Base-by-base conservation (phyloP, 2,888 invertebrate species). In the Platerodrilus igneus region DNA sequence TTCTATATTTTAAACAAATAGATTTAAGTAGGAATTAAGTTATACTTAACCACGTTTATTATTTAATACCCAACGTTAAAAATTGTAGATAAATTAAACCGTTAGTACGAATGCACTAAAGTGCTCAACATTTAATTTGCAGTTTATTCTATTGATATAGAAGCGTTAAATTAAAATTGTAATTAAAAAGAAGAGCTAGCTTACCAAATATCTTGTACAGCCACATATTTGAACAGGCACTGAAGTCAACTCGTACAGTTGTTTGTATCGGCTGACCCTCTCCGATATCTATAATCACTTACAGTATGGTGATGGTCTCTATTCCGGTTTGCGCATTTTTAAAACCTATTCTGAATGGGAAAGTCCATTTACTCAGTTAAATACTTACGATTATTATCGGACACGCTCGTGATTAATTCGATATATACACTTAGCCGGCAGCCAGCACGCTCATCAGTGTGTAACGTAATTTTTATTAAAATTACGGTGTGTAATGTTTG, bases 201-300 rank as follows among this genome's bases (percentile, higher is more conserved):
- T 40, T 23, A 40, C 39, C 39, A 10, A 40, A 14, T 25, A 28
- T 11, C 16, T 17, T 28, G 28, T 34, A 34, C 23, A 40, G 27
- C 39, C 23, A 18, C 39, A 40, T 40, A 40, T 27, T 34, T 34
- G 22, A 22, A 33, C 39, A 29, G 28, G 28, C 34, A 40, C 39
- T 32, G 21, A 20, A 31, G 28, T 33, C n/a, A n/a, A n/a, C n/a
- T n/a, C n/a, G n/a, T n/a, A 26, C 15, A 32, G 32, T 32, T 39
- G 25, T 33, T 25, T 29, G 28, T 28, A 34, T 28, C 29, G 28
- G 22, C 32, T 38, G 38, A 27, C 31, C 38, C 38, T 38, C 38
- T 19, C 33, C 19, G 31, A 35, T 41, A 41, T 36, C 14, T 36
- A 16, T 37, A 20, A 28, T 38, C 17, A 9, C 19, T n/a, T n/a